Percentiles rank a stretch among this genome's conserved stretches.
phyloP scores from a whole-genome alignment of 2,888 invertebrate genomes.

The Nomada ferruginata region DNA sequence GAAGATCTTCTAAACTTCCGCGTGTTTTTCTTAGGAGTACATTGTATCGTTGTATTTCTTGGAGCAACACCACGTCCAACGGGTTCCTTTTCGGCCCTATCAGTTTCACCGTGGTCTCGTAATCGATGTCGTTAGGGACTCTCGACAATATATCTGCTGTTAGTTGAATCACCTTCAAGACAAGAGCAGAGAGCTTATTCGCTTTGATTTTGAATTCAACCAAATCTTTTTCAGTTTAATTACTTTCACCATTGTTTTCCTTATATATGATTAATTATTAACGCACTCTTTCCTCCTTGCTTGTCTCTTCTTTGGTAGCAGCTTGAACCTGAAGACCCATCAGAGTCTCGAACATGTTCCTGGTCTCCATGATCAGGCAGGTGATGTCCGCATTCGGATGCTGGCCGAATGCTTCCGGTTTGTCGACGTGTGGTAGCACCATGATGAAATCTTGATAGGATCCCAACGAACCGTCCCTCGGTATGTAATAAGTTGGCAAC shows the following conservation, averaged over 20 bases:
- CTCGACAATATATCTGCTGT: conserved; percentile 90
- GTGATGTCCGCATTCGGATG: conserved; percentile 96
- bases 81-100: conserved; percentile 91
- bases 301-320: conserved; percentile 86
- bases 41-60: conserved; percentile 91
- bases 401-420: conserved; percentile 95
- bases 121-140: conserved; percentile 90
- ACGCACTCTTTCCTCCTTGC: conserved; percentile 89
- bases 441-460: conserved; percentile 93
- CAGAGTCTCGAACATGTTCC: conserved; percentile 91
- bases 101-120: conserved; percentile 90
- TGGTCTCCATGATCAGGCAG: conserved; percentile 92
- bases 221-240: neutral
- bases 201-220: too few relatives aligned
- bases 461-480: conserved; percentile 91
- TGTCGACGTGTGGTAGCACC: conserved; percentile 91
- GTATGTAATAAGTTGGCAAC: conserved; percentile 92
- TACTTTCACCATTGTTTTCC: neutral
- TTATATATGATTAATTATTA: neutral
- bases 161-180: conserved; percentile 86
- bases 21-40: conserved; percentile 86
- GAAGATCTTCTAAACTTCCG: conserved; percentile 87
- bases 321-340: conserved; percentile 91
- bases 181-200: neutral
- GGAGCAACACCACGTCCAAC: conserved; percentile 93